phyloP scores from a whole-genome alignment of 2,797 vertebrate genomes.

The Myotis daubentonii region DNA sequence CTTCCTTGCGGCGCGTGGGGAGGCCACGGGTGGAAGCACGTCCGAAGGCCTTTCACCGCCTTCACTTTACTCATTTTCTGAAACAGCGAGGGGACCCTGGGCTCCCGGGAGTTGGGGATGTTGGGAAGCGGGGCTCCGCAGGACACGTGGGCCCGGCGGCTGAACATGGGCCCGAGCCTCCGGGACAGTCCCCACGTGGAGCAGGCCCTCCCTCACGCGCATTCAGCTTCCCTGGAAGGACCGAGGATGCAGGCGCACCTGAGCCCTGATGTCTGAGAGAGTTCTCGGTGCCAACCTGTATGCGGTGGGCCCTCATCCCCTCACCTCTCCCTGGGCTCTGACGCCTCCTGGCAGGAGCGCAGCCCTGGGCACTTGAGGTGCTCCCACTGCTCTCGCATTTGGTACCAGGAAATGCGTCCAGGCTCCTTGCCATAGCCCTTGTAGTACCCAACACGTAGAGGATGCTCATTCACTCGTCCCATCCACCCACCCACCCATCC shows the following conservation, averaged over 20 bases:
- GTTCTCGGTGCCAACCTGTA: fast-evolving
- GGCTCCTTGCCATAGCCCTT: background rate
- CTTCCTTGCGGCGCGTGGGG: background rate
- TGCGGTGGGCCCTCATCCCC: no score
- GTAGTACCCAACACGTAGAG: background rate
- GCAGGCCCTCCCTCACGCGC: background rate
- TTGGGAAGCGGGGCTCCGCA: background rate
- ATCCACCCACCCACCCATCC: background rate
- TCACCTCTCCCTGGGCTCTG: background rate
- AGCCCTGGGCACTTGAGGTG: background rate
- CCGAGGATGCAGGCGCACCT: background rate
- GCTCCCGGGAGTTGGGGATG: background rate
- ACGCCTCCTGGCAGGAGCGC: fast-evolving
- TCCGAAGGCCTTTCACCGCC: background rate
- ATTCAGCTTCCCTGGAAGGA: background rate
- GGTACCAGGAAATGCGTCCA: background rate
- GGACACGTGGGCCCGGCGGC: background rate
- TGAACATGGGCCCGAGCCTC: background rate
- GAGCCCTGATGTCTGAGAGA: fast-evolving
- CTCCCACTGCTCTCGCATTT: background rate
- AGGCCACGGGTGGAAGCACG: fast-evolving
- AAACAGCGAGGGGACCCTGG: background rate
- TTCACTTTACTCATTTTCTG: background rate
- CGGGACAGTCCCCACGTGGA: background rate
- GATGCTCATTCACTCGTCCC: background rate